Percentiles rank a stretch among this genome's conserved stretches.
These are phyloP conservation scores for Chaetophractus vellerosus DNA, from an alignment of 2,797 vertebrate species.

Conservation along the genomic window DNA sequence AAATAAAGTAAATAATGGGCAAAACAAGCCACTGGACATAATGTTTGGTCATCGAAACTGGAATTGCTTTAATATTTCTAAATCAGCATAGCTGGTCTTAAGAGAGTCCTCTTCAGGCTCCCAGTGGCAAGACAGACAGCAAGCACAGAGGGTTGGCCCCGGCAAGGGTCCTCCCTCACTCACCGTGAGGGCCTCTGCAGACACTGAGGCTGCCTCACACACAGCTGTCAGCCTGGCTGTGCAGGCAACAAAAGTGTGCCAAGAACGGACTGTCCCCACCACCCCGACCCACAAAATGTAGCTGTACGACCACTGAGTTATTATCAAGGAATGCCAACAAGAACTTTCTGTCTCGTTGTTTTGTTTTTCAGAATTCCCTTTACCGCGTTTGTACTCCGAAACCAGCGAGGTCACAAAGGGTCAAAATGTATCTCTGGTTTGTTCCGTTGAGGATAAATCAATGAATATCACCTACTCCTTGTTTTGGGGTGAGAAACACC, in stretches of 20 bases:
- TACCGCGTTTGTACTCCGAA: slow-evolving; percentile 3
- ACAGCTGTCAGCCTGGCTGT: not conserved
- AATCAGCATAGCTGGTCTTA: not conserved
- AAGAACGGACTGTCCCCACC: not conserved
- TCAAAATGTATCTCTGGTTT: slow-evolving; percentile 74
- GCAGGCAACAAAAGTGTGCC: not conserved
- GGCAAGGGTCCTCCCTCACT: not conserved
- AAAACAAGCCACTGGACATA: not conserved
- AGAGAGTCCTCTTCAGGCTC: not conserved
- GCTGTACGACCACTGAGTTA: not conserved
- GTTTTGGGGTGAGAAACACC: not conserved
- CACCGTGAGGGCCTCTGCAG: not conserved
- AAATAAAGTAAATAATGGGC: not conserved
- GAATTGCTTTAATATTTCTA: not conserved
- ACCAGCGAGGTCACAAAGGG: slow-evolving; percentile 9
- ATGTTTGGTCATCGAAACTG: not conserved
- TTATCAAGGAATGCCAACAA: not conserved
- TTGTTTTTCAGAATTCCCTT: slow-evolving; percentile 58
- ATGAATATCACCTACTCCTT: slow-evolving; percentile 68
- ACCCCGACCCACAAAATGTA: not conserved
- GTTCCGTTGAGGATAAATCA: slow-evolving; percentile 56
- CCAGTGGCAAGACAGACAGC: not conserved
- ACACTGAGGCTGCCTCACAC: not conserved
- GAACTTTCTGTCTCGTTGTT: not conserved
- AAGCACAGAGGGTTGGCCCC: not conserved